Evolutionary conservation across 1,140 invertebrate genomes (phyloP).

Genomic region (Chironomus tepperi): DNA sequence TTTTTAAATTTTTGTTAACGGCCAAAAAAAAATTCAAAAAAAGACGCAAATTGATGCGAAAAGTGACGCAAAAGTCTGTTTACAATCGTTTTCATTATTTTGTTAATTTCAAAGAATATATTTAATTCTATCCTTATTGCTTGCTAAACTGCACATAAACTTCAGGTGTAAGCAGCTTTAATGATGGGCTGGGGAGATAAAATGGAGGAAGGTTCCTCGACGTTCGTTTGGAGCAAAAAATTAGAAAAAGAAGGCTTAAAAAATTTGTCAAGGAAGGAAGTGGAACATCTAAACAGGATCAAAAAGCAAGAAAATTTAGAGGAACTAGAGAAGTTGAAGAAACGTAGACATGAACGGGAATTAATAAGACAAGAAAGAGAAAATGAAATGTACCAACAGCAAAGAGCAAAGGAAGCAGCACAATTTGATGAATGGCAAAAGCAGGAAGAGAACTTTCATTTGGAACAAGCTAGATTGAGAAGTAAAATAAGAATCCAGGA

Average conservation of each 20-base stretch:
- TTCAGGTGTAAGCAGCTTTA: neutral
- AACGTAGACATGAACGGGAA: conserved; percentile 80
- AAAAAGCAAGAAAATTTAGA: conserved; percentile 87
- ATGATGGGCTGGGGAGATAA: conserved; percentile 15
- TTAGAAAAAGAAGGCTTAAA: conserved; percentile 87
- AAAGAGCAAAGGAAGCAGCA: conserved; percentile 87
- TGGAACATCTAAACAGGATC: conserved; percentile 73
- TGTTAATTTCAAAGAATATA: too few relatives aligned
- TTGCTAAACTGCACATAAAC: neutral
- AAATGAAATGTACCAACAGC: conserved; percentile 77
- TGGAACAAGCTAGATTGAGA: conserved; percentile 79
- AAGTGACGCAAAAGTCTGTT: neutral
- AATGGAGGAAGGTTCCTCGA: conserved; percentile 48
- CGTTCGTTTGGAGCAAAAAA: conserved; percentile 97
- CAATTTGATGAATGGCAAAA: conserved; percentile 91
- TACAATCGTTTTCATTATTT: neutral
- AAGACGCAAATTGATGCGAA: neutral
- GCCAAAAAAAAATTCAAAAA: neutral
- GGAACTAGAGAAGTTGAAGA: conserved; percentile 88
- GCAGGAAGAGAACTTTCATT: conserved; percentile 89
- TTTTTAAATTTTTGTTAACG: conserved; percentile 32
- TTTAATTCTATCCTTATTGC: neutral
- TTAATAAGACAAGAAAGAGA: conserved; percentile 80
- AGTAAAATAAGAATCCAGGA: conserved; percentile 94
- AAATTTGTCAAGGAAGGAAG: conserved; percentile 66